Conservation (phyloP, 2,888 invertebrate species). For the Drosophila rubida region DNA sequence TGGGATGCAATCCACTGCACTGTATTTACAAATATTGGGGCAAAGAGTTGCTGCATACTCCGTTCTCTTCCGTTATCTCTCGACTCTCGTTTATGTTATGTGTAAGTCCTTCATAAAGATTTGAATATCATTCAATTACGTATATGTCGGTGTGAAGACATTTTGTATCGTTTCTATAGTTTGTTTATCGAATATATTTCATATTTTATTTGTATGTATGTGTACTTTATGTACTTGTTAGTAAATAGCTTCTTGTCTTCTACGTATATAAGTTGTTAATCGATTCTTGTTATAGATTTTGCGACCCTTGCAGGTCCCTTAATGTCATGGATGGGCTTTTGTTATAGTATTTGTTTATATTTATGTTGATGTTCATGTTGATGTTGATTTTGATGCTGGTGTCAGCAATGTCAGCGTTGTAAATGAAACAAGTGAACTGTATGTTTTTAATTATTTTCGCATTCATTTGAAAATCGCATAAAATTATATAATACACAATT, state of each 20-base stretch:
- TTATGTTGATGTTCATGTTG: slow-evolving; percentile 14
- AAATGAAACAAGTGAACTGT: slow-evolving; percentile 53
- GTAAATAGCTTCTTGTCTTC: slow-evolving; percentile 63
- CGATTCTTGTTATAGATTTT: slow-evolving; percentile 43
- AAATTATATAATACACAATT: slow-evolving; percentile 81
- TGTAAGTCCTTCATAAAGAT: slow-evolving; percentile 51
- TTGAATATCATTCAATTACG: slow-evolving; percentile 80
- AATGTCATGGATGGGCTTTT: slow-evolving; percentile 76
- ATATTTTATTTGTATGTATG: slow-evolving; percentile 37
- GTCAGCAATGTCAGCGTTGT: slow-evolving; percentile 13
- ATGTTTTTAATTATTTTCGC: slow-evolving; percentile 65
- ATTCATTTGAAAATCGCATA: slow-evolving; percentile 76
- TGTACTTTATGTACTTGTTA: slow-evolving; percentile 42
- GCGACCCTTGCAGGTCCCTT: slow-evolving; percentile 49
- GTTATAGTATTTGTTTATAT: slow-evolving; percentile 54
- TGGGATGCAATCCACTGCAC: slow-evolving; percentile 48
- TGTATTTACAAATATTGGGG: slow-evolving; percentile 49
- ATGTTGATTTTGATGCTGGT: slow-evolving; percentile 9
- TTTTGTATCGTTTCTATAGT: slow-evolving; percentile 36
- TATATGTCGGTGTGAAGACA: slow-evolving; percentile 61
- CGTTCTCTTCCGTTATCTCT: neutral
- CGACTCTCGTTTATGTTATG: neutral
- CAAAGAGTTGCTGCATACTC: slow-evolving; percentile 21
- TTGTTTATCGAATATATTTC: slow-evolving; percentile 32
- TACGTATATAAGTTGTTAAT: slow-evolving; percentile 66